Evolutionary conservation across 2,888 invertebrate genomes (phyloP), one percentile per base, ranked within the genome.

Genomic region (Strigamia transsilvanica): DNA sequence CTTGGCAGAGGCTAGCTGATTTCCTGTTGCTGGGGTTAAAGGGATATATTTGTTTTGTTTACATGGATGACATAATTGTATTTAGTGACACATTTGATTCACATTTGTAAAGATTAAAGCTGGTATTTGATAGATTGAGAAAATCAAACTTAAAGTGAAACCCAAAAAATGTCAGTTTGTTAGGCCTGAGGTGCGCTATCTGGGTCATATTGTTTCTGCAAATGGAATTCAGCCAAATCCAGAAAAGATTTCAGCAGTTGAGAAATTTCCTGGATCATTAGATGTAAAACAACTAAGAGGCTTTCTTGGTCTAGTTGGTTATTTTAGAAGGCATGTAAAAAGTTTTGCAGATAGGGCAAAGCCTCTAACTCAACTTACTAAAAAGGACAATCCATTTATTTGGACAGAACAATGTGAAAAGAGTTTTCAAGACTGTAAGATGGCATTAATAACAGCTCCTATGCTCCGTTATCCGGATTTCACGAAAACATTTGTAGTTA

Each of bases 21-120:
- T n/a, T 81, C 1, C 7, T 81, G 9, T 73, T 81, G 23, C 2
- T 4, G 10, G 61, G 81, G n/a, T 7, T 66, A 2, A 81, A 32
- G 13, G n/a, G 12, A n/a, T 5, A 9, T 9, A n/a, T 12, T n/a
- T 66, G 73, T 32, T 42, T 81, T n/a, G 81, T 81, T 9, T 81
- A 81, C 18, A 21, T 81, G 42, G 81, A 81, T 73, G 73, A 81
- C 41, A 81, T 81, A 3, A 66, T 81, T 21, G 34, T 7, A 12
- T 81, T 66, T 34, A 34, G 32, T 23, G 73, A 79, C 23, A n/a
- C n/a, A n/a, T 78, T 9, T 27, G 13, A 78, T 9, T n/a, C 27
- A 42, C 79, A 41, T 27, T 18, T 79, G 21, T 6, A 79, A 21
- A 38, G 23, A 9, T 77, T 82, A 1, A n/a, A 23, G 4, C 0